phyloP scores from a whole-genome alignment of 2,797 vertebrate species.

The Microctenopoma steveboyesi region DNA sequence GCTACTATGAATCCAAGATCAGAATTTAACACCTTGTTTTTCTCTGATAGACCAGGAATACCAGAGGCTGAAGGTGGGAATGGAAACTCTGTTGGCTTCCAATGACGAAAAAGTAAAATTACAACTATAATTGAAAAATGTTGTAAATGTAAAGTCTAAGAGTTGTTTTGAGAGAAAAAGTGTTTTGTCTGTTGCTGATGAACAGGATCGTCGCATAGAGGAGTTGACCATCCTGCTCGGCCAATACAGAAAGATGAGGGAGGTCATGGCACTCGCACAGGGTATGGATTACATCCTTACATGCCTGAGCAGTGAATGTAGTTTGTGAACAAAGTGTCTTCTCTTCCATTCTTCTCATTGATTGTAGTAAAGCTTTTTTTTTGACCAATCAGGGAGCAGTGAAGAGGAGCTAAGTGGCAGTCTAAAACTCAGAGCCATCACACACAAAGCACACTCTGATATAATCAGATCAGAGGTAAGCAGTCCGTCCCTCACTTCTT shows the following conservation, averaged over 20 bases:
- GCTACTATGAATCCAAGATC: not conserved
- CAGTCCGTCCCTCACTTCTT: not conserved
- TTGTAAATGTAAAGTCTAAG: not conserved
- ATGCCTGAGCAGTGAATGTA: not conserved
- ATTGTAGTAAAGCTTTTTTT: conserved; percentile 31
- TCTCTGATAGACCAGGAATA: conserved; percentile 91
- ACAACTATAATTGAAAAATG: not conserved
- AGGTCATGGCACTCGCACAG: conserved; percentile 76
- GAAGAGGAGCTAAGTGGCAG: conserved; percentile 89
- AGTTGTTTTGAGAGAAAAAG: not conserved
- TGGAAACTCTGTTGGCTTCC: conserved; percentile 91
- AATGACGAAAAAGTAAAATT: conserved; percentile 93
- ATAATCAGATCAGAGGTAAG: conserved; percentile 87
- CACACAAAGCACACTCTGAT: conserved; percentile 85
- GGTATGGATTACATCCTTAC: conserved; percentile 56
- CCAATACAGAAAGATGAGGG: conserved; percentile 91
- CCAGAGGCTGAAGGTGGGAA: conserved; percentile 91
- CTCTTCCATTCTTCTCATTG: not conserved
- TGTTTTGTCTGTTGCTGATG: not conserved
- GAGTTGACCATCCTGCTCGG: conserved; percentile 88
- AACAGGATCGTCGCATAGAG: conserved; percentile 93
- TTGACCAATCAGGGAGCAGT: conserved; percentile 78
- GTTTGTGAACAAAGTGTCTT: not conserved
- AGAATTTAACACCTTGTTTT: conserved; percentile 15
- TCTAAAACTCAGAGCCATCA: conserved; percentile 81